These are phyloP conservation scores for Hydrozoanthus gracilis DNA, from an alignment of 92 coral and sea anemone species.

Conservation along the genomic window DNA sequence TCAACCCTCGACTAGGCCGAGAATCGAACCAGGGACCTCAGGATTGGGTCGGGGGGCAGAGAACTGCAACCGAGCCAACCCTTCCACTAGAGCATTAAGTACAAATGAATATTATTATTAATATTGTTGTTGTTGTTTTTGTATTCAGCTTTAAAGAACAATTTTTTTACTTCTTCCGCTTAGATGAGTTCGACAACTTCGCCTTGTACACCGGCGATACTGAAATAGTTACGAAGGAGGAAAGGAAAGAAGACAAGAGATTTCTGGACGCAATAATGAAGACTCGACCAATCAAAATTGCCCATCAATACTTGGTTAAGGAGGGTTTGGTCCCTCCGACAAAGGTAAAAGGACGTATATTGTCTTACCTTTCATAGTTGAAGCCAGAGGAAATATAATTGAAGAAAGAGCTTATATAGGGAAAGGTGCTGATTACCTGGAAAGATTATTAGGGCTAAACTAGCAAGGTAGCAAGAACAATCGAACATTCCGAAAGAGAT, in stretches of 20 bases:
- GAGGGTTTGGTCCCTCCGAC: constrained; percentile 36
- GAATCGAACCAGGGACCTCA: too few species aligned
- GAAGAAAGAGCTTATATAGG: neutral
- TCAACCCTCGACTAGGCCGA: too few species aligned
- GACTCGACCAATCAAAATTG: constrained; percentile 34
- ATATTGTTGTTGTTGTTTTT: neutral
- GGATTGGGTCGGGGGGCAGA: too few species aligned
- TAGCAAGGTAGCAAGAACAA: too few species aligned
- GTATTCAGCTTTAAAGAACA: too few species aligned
- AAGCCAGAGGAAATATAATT: neutral
- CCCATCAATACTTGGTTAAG: constrained; percentile 29
- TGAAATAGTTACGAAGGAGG: constrained; percentile 24
- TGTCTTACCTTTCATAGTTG: too few species aligned
- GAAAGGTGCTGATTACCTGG: neutral
- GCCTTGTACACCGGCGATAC: constrained; percentile 35
- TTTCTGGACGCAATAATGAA: constrained; percentile 33
- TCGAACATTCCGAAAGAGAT: too few species aligned
- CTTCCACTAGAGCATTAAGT: neutral
- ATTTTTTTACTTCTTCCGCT: neutral
- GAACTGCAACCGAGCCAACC: too few species aligned
- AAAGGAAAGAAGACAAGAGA: neutral
- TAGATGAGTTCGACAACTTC: constrained; percentile 48
- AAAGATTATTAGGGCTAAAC: too few species aligned
- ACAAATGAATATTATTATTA: neutral
- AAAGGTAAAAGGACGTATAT: neutral